These are phyloP conservation scores for Nephrotoma guestfalica DNA, from an alignment of 2,888 invertebrate genomes.

Conservation along the genomic window DNA sequence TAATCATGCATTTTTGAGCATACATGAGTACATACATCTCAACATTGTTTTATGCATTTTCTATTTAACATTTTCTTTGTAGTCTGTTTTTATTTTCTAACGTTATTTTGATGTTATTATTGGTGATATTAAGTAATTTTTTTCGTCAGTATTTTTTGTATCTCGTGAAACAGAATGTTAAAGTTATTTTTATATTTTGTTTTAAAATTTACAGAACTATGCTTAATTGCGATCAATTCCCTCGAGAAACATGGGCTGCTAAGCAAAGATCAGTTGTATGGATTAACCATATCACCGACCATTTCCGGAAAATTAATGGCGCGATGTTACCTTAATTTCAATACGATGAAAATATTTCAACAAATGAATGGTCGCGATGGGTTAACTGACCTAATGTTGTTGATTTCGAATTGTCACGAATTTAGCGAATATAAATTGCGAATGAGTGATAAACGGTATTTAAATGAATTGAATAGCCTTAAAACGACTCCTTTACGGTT, in stretches of 20 bases:
- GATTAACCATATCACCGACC: constrained; percentile 44
- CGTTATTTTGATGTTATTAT: neutral
- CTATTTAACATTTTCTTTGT: neutral
- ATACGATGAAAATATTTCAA: constrained; percentile 58
- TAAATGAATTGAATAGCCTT: constrained; percentile 55
- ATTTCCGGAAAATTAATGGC: constrained; percentile 56
- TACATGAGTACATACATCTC: neutral
- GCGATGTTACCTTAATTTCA: constrained; percentile 49
- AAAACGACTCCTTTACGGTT: constrained; percentile 41
- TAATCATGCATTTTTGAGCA: neutral
- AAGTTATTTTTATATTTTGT: neutral
- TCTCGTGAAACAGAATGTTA: neutral
- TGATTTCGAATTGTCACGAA: constrained; percentile 49
- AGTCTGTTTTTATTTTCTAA: neutral
- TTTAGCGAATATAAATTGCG: constrained; percentile 52
- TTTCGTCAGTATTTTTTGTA: neutral
- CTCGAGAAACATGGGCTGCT: constrained; percentile 48
- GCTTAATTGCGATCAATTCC: constrained; percentile 52
- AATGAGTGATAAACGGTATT: constrained; percentile 48
- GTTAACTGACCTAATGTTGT: constrained; percentile 37
- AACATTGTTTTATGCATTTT: neutral
- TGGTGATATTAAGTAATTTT: neutral
- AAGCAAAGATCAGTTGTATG: constrained; percentile 39
- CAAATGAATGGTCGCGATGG: constrained; percentile 45
- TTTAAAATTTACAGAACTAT: constrained; percentile 41